Percentiles rank a stretch among this genome's conserved stretches.
Conservation (phyloP, 1,140 invertebrate genomes). For the Drosophila sulfurigaster region DNA sequence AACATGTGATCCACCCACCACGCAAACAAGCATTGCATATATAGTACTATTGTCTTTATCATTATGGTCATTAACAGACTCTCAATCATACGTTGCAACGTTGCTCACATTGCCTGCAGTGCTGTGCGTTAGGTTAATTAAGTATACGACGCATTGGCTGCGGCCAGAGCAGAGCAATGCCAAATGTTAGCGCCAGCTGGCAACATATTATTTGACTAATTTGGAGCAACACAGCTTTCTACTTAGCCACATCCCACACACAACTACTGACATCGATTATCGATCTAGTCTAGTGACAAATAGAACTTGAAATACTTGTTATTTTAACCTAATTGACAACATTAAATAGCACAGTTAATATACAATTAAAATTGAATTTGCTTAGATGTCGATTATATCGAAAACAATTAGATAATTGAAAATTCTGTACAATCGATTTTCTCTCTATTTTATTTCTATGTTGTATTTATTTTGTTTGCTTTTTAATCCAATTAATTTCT, state of each 20-base stretch:
- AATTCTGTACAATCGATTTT: no score
- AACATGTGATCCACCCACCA: slow-evolving; percentile 7
- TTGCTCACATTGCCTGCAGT: background rate
- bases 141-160: background rate
- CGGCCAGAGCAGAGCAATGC: background rate
- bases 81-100: background rate
- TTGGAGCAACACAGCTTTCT: background rate
- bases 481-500: no score
- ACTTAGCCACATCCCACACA: background rate
- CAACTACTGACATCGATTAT: background rate
- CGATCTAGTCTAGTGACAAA: background rate
- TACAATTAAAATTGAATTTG: no score
- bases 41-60: background rate
- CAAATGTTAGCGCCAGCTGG: background rate
- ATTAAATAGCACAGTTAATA: no score
- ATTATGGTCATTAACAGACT: slow-evolving; percentile 2
- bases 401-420: no score
- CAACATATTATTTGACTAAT: background rate
- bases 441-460: no score
- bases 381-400: no score
- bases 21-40: background rate
- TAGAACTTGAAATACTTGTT: no score
- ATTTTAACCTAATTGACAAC: no score
- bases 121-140: slow-evolving; percentile 1
- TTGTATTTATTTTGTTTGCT: no score